Percentiles rank a stretch among this genome's conserved stretches.
Evolutionary conservation across 1,140 invertebrate species (phyloP).

Genomic region (Atta cephalotes): DNA sequence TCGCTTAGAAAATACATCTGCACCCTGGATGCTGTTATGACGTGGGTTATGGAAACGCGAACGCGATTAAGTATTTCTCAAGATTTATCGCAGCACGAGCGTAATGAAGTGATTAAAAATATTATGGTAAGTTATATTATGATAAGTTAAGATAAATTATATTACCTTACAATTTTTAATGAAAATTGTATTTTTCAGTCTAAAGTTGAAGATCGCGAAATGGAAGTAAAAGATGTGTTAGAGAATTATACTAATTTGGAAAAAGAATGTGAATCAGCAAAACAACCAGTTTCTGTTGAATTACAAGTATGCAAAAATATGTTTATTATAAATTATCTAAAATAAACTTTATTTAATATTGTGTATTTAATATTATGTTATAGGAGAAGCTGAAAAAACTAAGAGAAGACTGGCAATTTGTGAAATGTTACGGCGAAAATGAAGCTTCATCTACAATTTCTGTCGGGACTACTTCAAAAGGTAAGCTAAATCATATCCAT

Average conservation of each 20-base stretch:
- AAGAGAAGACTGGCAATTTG: conserved; percentile 88
- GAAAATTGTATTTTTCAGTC: conserved; percentile 77
- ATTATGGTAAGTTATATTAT: conserved; percentile 86
- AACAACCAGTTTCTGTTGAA: conserved; percentile 87
- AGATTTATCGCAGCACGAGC: conserved; percentile 86
- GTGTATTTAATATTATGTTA: neutral
- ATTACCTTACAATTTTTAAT: neutral
- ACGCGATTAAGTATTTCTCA: conserved; percentile 85
- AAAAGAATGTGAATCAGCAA: conserved; percentile 87
- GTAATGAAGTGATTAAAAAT: conserved; percentile 87
- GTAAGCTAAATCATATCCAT: conserved; percentile 69
- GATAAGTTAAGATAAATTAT: neutral
- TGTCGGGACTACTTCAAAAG: conserved; percentile 64
- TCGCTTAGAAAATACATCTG: conserved; percentile 88
- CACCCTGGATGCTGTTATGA: conserved; percentile 87
- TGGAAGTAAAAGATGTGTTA: conserved; percentile 89
- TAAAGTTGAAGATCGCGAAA: conserved; percentile 87
- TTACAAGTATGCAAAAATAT: conserved; percentile 85
- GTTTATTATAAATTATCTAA: neutral
- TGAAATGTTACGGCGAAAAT: conserved; percentile 85
- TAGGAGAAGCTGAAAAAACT: conserved; percentile 88
- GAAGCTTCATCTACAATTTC: conserved; percentile 59
- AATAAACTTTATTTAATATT: conserved; percentile 7
- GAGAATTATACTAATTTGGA: conserved; percentile 91
- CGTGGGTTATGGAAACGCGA: conserved; percentile 87